Evolutionary conservation across 2,888 invertebrate genomes (phyloP).

Genomic region (Epinotia ramella): DNA sequence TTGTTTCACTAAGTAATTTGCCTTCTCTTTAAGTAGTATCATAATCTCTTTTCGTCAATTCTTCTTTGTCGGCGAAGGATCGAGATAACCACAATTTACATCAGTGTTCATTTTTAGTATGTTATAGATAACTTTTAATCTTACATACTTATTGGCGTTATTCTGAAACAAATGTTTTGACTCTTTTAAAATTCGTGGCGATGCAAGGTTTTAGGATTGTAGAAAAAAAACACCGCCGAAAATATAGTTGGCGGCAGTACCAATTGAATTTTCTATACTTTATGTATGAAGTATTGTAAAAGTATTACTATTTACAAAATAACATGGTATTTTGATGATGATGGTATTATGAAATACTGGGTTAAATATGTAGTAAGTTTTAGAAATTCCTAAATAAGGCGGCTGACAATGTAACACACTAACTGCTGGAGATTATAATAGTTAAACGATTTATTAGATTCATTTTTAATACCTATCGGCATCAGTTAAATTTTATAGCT

Average conservation of each 20-base stretch:
- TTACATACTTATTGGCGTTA: slow-evolving; percentile 10
- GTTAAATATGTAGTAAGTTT: neutral
- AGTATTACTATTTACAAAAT: no score
- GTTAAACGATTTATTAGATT: slow-evolving; percentile 4
- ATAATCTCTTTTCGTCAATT: slow-evolving; percentile 20
- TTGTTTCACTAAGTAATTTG: slow-evolving; percentile 51
- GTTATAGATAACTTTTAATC: slow-evolving; percentile 7
- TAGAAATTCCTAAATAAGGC: neutral
- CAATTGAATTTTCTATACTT: neutral
- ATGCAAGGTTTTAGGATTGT: neutral
- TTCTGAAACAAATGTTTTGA: slow-evolving; percentile 16
- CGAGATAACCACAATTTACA: slow-evolving; percentile 10
- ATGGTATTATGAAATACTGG: neutral
- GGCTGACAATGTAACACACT: neutral
- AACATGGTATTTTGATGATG: no score
- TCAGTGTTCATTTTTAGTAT: neutral
- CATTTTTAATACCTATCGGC: slow-evolving; percentile 4
- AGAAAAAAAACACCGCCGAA: slow-evolving; percentile 2
- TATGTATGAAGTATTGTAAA: neutral
- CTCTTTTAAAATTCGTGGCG: neutral
- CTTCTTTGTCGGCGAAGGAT: slow-evolving; percentile 31
- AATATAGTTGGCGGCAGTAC: neutral
- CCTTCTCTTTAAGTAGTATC: slow-evolving; percentile 44
- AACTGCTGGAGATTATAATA: neutral
- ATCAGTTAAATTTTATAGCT: slow-evolving; percentile 5